Evolutionary conservation across 1,140 invertebrate genomes (phyloP).

Genomic region (Drosophila novamexicana): DNA sequence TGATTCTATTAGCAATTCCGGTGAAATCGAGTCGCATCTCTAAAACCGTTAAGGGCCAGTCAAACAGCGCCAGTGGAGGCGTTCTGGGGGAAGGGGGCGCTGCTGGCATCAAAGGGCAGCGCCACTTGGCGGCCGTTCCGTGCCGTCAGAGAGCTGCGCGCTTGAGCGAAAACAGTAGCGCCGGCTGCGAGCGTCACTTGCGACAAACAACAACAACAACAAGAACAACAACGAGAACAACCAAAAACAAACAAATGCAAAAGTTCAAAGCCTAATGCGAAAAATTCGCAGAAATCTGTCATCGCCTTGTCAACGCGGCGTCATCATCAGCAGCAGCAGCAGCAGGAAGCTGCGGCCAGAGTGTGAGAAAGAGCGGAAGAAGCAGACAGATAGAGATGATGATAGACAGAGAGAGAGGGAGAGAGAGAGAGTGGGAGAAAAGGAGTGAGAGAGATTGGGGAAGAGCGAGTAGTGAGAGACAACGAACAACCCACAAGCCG

Average conservation of each 20-base stretch:
- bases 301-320: constrained; percentile 79
- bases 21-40: constrained; percentile 73
- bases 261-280: constrained; percentile 82
- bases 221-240: constrained; percentile 37
- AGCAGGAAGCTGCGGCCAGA: constrained; percentile 42
- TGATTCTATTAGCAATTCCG: constrained; percentile 79
- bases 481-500: neutral
- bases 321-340: constrained; percentile 60
- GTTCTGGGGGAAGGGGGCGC: neutral
- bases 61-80: neutral
- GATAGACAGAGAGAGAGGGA: neutral
- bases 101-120: constrained; percentile 69
- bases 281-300: constrained; percentile 82
- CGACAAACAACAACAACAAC: constrained; percentile 13
- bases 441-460: neutral
- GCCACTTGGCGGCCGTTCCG: constrained; percentile 76
- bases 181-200: constrained; percentile 46
- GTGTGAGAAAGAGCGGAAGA: constrained; percentile 8
- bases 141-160: constrained; percentile 61
- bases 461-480: neutral
- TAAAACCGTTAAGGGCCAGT: constrained; percentile 64
- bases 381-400: neutral
- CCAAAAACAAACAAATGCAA: constrained; percentile 54
- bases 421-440: constrained; percentile 5
- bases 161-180: constrained; percentile 79